Percentiles rank a stretch among this genome's conserved stretches.
These are phyloP conservation scores for Bubo scandiacus DNA, from an alignment of 2,113 vertebrate genomes.

Conservation along the genomic window DNA sequence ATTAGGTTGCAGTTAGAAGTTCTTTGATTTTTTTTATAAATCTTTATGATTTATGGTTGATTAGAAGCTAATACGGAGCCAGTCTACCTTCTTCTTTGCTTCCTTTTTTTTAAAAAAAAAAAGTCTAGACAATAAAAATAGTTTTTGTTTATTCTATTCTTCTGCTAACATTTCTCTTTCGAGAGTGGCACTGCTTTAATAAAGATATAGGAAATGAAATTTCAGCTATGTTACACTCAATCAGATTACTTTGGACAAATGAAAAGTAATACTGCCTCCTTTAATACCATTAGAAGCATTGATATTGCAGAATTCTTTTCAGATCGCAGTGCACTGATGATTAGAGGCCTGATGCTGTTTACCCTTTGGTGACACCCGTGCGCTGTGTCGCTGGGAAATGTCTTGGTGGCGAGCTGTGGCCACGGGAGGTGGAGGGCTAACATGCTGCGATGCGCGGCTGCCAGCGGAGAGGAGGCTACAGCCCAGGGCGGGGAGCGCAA, in stretches of 20 bases:
- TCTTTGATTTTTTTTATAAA: slow-evolving; percentile 9
- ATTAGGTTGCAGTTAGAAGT: slow-evolving; percentile 50
- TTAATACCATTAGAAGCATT: slow-evolving; percentile 55
- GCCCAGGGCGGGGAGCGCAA: background rate
- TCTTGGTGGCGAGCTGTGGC: background rate
- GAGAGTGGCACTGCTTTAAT: slow-evolving; percentile 57
- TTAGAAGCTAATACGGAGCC: slow-evolving; percentile 57
- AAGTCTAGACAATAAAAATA: slow-evolving; percentile 25
- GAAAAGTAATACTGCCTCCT: slow-evolving; percentile 61
- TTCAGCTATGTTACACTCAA: slow-evolving; percentile 45
- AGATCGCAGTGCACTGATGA: background rate
- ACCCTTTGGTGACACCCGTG: background rate
- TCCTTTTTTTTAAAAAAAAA: background rate
- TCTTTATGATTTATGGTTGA: slow-evolving; percentile 49
- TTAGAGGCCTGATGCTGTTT: background rate
- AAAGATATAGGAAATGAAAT: slow-evolving; percentile 71
- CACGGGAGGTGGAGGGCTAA: background rate
- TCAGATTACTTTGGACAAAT: slow-evolving; percentile 63
- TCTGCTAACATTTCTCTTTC: slow-evolving; percentile 61
- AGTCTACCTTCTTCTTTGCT: slow-evolving; percentile 36
- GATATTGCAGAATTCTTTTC: slow-evolving; percentile 8
- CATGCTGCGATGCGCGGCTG: fast-evolving
- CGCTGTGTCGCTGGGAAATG: background rate
- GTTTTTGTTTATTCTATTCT: slow-evolving; percentile 60
- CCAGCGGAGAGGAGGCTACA: background rate